phyloP scores from a whole-genome alignment of 2,797 vertebrate genomes.

The Sebastes melanostomus region DNA sequence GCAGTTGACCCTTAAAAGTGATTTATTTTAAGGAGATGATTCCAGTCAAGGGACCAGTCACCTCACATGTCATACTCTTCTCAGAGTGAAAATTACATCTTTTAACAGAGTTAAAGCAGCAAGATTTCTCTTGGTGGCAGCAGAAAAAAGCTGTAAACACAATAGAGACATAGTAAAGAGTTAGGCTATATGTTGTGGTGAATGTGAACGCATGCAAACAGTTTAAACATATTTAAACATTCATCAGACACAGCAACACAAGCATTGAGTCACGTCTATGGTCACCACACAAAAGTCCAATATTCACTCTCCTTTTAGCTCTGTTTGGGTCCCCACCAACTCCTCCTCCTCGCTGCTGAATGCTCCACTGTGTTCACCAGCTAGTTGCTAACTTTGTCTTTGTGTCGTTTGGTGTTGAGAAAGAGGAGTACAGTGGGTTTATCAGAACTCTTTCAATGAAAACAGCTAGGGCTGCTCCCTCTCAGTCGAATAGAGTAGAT shows the following conservation, averaged over 20 bases:
- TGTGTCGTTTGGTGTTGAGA: too few relatives aligned
- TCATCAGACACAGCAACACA: neutral
- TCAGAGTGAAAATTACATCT: neutral
- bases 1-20: neutral
- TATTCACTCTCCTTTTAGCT: neutral
- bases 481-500: too few relatives aligned
- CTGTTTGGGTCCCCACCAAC: neutral
- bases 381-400: neutral
- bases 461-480: too few relatives aligned
- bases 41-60: neutral
- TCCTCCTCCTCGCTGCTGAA: neutral
- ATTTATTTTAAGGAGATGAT: neutral
- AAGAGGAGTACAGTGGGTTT: too few relatives aligned
- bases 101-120: neutral
- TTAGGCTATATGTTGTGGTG: neutral
- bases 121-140: neutral
- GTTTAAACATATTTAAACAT: neutral
- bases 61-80: neutral
- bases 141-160: neutral
- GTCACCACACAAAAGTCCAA: neutral
- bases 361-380: neutral
- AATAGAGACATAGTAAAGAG: neutral
- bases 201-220: fast-evolving
- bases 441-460: too few relatives aligned
- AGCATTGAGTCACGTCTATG: neutral